These are phyloP conservation scores for Psittacula derbiana DNA, from an alignment of 2,797 vertebrate species.

Conservation along the genomic window DNA sequence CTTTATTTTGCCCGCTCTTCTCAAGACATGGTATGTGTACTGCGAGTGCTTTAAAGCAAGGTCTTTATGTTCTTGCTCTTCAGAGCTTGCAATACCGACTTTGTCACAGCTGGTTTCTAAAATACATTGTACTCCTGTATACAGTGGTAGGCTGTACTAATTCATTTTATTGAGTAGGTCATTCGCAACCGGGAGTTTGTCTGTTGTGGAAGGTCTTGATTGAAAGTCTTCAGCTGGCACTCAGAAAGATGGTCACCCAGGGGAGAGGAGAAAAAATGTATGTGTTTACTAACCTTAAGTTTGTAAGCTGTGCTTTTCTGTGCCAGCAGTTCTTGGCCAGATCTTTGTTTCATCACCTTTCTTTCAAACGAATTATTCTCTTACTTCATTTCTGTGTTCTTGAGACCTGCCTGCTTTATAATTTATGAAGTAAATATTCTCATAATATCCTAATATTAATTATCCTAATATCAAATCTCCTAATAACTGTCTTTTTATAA, in stretches of 20 bases:
- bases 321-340: background rate
- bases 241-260: background rate
- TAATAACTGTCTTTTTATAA: background rate
- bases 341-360: background rate
- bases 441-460: background rate
- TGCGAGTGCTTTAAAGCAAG: constrained; percentile 9
- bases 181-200: constrained; percentile 1
- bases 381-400: background rate
- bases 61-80: constrained; percentile 17
- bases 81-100: constrained; percentile 2
- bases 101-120: constrained; percentile 5
- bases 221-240: background rate
- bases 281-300: background rate
- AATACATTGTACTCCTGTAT: background rate
- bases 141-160: background rate
- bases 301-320: background rate
- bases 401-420: background rate
- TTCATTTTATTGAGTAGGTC: background rate
- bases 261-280: background rate
- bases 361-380: background rate
- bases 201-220: constrained; percentile 1
- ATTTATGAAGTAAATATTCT: background rate
- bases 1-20: background rate
- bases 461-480: background rate
- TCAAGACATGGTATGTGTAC: background rate